phyloP scores from a whole-genome alignment of 2,888 invertebrate species.

The Sipha maydis region DNA sequence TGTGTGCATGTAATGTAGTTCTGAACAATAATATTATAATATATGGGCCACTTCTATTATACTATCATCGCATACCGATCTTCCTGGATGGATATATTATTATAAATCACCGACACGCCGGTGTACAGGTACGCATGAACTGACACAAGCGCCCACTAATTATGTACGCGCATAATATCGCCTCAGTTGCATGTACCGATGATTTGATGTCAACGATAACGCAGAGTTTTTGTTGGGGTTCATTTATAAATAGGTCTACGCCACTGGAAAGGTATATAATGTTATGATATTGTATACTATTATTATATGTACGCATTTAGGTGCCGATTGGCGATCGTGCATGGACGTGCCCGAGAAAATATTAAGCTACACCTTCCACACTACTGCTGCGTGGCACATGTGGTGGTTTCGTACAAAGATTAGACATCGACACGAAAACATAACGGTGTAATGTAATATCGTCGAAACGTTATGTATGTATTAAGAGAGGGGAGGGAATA shows the following conservation, averaged over 20 bases:
- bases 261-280: not conserved
- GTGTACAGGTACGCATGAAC: not conserved
- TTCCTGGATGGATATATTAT: slow-evolving; percentile 8
- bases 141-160: not conserved
- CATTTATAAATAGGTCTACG: not conserved
- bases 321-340: slow-evolving; percentile 23
- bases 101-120: not conserved
- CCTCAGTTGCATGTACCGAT: not conserved
- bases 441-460: slow-evolving; percentile 33
- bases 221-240: not conserved
- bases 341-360: not conserved
- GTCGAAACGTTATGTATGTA: slow-evolving; percentile 7
- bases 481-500: not conserved
- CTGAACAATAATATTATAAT: slow-evolving; percentile 23
- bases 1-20: not conserved
- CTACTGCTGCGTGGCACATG: too few relatives aligned
- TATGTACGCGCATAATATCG: not conserved
- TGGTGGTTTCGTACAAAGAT: not conserved
- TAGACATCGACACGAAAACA: slow-evolving; percentile 30
- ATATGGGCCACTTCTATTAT: not conserved
- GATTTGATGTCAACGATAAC: slow-evolving; percentile 42
- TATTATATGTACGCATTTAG: not conserved
- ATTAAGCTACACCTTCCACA: not conserved
- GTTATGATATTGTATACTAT: not conserved
- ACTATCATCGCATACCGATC: slow-evolving; percentile 37